Percentiles rank a stretch among this genome's conserved stretches.
phyloP scores from a whole-genome alignment of 2,888 invertebrate genomes.

The Willowsia nigromaculata region DNA sequence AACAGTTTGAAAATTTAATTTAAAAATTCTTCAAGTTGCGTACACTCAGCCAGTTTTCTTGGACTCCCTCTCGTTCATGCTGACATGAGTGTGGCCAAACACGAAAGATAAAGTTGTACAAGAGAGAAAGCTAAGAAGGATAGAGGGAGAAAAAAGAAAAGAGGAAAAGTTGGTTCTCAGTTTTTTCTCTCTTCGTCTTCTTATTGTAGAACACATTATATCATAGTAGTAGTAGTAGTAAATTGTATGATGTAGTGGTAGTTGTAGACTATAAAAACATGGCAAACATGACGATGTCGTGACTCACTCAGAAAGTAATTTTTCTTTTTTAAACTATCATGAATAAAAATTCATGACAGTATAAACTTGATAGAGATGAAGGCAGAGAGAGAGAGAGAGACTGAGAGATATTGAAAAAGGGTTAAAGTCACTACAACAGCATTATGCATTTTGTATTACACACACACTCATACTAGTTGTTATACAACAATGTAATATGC shows the following conservation, averaged over 20 bases:
- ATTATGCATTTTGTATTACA: background rate
- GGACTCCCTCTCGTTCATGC: background rate
- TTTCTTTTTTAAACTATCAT: constrained; percentile 43
- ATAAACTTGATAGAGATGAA: constrained; percentile 21
- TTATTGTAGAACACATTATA: background rate
- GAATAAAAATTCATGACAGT: constrained; percentile 44
- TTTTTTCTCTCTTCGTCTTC: constrained; percentile 12
- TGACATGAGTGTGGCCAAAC: constrained; percentile 36
- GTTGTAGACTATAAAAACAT: background rate
- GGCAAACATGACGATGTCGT: constrained; percentile 41
- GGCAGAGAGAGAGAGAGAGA: background rate
- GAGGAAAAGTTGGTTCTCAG: constrained; percentile 23
- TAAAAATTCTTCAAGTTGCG: constrained; percentile 53
- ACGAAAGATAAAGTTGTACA: constrained; percentile 41
- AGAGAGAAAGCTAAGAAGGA: background rate
- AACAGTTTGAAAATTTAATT: constrained; percentile 60
- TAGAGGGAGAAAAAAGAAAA: background rate
- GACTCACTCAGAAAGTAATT: constrained; percentile 48
- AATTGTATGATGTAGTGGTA: background rate
- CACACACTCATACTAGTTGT: background rate
- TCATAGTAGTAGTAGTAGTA: background rate
- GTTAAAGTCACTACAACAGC: constrained; percentile 13
- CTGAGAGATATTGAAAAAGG: too few relatives aligned
- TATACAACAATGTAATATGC: background rate
- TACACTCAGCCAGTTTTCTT: constrained; percentile 19